These are phyloP conservation scores for Cotesia chilonis DNA, from an alignment of 1,140 invertebrate genomes.

Conservation along the genomic window DNA sequence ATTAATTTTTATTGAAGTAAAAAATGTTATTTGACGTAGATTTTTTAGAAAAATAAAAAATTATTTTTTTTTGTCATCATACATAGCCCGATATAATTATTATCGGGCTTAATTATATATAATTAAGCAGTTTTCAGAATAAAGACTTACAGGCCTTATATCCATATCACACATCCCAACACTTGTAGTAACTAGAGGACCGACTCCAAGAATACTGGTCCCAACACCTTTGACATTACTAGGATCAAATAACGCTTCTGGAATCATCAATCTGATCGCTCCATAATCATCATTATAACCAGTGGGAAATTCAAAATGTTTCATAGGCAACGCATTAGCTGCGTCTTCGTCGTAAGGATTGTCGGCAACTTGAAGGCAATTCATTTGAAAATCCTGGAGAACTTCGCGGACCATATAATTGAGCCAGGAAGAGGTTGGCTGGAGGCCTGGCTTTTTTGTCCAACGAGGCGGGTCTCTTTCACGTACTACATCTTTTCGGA, in stretches of 20 bases:
- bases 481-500: slow-evolving; percentile 75
- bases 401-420: slow-evolving; percentile 87
- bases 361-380: slow-evolving; percentile 85
- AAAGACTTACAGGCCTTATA: slow-evolving; percentile 78
- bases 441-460: slow-evolving; percentile 80
- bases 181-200: slow-evolving; percentile 81
- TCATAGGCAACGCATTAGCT: slow-evolving; percentile 82
- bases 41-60: no score
- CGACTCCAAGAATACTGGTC: slow-evolving; percentile 75
- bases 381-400: slow-evolving; percentile 85
- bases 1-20: no score
- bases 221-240: slow-evolving; percentile 65
- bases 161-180: slow-evolving; percentile 96
- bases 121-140: neutral
- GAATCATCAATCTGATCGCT: slow-evolving; percentile 85
- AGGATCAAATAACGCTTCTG: slow-evolving; percentile 91
- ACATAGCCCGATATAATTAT: no score
- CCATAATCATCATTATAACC: slow-evolving; percentile 94
- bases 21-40: no score
- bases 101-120: no score
- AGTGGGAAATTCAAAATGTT: slow-evolving; percentile 93
- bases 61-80: no score
- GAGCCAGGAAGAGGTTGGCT: slow-evolving; percentile 86
- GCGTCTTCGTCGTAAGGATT: slow-evolving; percentile 83
- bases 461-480: slow-evolving; percentile 86